Evolutionary conservation across 2,888 invertebrate genomes (phyloP).

Genomic region (Scaeva pyrastri): DNA sequence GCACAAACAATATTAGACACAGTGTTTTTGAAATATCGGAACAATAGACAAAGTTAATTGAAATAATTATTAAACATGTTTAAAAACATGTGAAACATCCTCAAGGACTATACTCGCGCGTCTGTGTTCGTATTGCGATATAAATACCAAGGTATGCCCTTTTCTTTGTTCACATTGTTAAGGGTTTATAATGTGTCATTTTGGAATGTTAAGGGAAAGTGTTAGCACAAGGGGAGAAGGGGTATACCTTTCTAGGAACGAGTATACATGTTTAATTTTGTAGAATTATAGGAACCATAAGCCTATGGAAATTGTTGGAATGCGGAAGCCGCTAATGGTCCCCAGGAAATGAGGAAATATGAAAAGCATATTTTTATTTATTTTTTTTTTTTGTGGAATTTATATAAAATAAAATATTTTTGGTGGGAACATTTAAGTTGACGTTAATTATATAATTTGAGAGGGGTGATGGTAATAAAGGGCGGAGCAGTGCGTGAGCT

Average conservation of each 20-base stretch:
- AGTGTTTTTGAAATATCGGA: not conserved
- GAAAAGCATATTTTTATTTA: too few species aligned
- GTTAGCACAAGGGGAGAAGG: not conserved
- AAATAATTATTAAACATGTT: slow-evolving; percentile 65
- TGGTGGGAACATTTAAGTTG: slow-evolving; percentile 25
- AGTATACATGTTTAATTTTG: slow-evolving; percentile 1
- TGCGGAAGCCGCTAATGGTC: slow-evolving; percentile 25
- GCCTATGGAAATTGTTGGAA: slow-evolving; percentile 23
- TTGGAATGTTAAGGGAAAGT: not conserved
- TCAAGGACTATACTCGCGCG: not conserved
- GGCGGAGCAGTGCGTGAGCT: slow-evolving; percentile 27
- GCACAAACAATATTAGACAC: not conserved
- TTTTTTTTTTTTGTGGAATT: slow-evolving; percentile 44
- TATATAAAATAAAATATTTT: slow-evolving; percentile 46
- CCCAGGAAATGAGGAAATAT: slow-evolving; percentile 44
- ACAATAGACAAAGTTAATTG: slow-evolving; percentile 59
- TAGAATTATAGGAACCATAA: not conserved
- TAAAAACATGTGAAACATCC: slow-evolving; percentile 23
- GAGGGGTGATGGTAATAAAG: not conserved
- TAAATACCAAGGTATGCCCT: not conserved
- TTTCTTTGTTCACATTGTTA: not conserved
- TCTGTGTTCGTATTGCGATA: too few species aligned
- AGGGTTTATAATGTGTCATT: not conserved
- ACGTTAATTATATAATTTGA: slow-evolving; percentile 50
- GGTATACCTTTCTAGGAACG: not conserved